phyloP scores from a whole-genome alignment of 2,888 invertebrate genomes.

The Melinaea menophilus region DNA sequence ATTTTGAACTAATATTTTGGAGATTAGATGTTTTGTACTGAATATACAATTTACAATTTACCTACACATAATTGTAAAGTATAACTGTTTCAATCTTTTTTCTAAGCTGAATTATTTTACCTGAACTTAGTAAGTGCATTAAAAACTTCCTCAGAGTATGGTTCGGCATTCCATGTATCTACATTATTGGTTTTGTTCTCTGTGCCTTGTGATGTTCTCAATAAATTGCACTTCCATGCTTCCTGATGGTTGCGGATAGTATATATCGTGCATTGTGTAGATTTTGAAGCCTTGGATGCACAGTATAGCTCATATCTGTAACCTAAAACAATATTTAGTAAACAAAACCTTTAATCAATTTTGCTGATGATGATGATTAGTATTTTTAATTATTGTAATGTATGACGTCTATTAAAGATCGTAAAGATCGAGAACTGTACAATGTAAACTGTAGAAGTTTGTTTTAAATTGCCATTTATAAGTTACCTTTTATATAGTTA shows the following conservation, averaged over 20 bases:
- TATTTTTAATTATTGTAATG: no score
- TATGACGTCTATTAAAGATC: conserved; percentile 19
- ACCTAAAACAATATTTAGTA: conserved; percentile 70
- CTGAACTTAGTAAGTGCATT: conserved; percentile 84
- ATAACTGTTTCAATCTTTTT: not conserved
- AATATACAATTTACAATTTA: not conserved
- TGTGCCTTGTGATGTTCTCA: conserved; percentile 46
- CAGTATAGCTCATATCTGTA: conserved; percentile 97
- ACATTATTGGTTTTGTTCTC: conserved; percentile 19
- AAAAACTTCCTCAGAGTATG: conserved; percentile 85
- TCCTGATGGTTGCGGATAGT: conserved; percentile 86
- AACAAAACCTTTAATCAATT: no score
- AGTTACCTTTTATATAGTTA: conserved; percentile 95
- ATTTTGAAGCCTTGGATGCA: conserved; percentile 91
- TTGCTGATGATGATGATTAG: no score
- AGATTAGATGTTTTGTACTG: no score
- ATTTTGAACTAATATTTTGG: no score
- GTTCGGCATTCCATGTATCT: conserved; percentile 35
- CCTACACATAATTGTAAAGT: not conserved
- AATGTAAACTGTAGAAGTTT: not conserved
- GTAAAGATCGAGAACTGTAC: not conserved
- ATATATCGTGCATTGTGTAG: conserved; percentile 93
- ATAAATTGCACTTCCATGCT: conserved; percentile 86
- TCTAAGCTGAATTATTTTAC: conserved; percentile 36
- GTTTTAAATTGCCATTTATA: no score